Conservation (phyloP, 1,140 invertebrate species). For the Heliconius congener region DNA sequence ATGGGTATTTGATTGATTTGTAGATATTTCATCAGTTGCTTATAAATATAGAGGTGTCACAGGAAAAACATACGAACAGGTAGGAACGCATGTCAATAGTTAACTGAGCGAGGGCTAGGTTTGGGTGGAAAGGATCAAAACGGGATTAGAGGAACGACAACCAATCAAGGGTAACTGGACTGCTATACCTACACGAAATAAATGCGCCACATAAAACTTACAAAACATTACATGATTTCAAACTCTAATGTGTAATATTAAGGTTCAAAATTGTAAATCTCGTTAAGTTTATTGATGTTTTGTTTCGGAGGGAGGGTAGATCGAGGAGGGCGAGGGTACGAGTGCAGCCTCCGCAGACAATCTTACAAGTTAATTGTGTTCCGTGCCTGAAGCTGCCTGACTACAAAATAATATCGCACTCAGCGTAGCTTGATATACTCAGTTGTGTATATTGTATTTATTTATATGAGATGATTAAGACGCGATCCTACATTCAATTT, state of each 20-base stretch:
- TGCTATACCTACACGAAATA: slow-evolving; percentile 81
- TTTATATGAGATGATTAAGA: slow-evolving; percentile 2
- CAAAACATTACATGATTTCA: slow-evolving; percentile 40
- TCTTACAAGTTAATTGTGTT: slow-evolving; percentile 81
- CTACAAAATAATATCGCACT: slow-evolving; percentile 77
- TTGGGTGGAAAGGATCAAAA: slow-evolving; percentile 81
- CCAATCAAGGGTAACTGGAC: slow-evolving; percentile 83
- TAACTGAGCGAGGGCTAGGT: slow-evolving; percentile 76
- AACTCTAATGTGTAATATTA: slow-evolving; percentile 46
- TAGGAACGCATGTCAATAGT: slow-evolving; percentile 76
- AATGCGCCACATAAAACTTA: slow-evolving; percentile 79
- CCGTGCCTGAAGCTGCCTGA: slow-evolving; percentile 75
- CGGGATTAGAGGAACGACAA: slow-evolving; percentile 82
- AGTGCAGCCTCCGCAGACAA: slow-evolving; percentile 80
- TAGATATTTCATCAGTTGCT: not conserved
- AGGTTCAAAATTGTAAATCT: slow-evolving; percentile 43
- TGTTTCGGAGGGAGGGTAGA: slow-evolving; percentile 77
- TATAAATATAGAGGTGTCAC: slow-evolving; percentile 29
- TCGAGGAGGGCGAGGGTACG: slow-evolving; percentile 70
- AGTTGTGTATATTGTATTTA: not conserved
- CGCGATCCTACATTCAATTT: not conserved
- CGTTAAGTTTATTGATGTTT: slow-evolving; percentile 78
- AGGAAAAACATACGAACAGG: slow-evolving; percentile 53
- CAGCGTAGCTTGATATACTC: slow-evolving; percentile 38
- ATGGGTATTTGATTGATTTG: not conserved